Percentiles rank a stretch among this genome's conserved stretches.
Conservation (phyloP, 2,888 invertebrate species). For the Thereva unica region DNA sequence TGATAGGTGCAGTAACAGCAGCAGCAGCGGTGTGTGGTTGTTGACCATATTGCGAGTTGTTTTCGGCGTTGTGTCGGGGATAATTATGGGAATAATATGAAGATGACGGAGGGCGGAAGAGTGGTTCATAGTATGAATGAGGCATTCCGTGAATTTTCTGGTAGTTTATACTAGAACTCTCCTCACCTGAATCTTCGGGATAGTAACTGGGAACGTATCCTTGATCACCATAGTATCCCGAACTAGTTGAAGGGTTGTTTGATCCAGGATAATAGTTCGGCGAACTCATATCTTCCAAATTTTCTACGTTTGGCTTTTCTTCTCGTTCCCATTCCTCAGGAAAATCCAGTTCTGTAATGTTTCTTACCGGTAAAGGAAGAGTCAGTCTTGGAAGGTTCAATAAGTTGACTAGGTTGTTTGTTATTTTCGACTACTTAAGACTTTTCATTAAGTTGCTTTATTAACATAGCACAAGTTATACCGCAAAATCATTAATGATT, state of each 20-base stretch:
- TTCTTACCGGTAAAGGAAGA: conserved; percentile 11
- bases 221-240: conserved; percentile 14
- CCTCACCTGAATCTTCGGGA: conserved; percentile 14
- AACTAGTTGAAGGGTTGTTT: conserved; percentile 28
- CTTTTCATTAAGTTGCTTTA: too few relatives aligned
- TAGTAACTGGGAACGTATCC: conserved; percentile 21
- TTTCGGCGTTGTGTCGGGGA: conserved; percentile 37
- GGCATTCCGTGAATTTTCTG: conserved; percentile 13
- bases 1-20: conserved; percentile 5
- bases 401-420: background rate
- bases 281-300: conserved; percentile 31
- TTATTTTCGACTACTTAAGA: background rate
- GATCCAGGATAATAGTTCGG: conserved; percentile 38
- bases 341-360: conserved; percentile 37
- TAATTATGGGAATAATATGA: conserved; percentile 51
- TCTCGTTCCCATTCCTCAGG: conserved; percentile 40
- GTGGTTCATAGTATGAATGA: conserved; percentile 26
- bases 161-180: conserved; percentile 5
- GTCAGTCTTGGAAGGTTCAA: conserved; percentile 8
- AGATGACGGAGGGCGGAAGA: conserved; percentile 49
- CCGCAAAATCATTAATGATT: background rate
- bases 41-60: conserved; percentile 7
- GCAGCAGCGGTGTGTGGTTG: background rate
- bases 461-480: too few relatives aligned
- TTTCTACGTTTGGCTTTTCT: conserved; percentile 33